Percentiles rank a stretch among this genome's conserved stretches.
phyloP scores from a whole-genome alignment of 2,888 invertebrate genomes.

The Melitaea athalia region DNA sequence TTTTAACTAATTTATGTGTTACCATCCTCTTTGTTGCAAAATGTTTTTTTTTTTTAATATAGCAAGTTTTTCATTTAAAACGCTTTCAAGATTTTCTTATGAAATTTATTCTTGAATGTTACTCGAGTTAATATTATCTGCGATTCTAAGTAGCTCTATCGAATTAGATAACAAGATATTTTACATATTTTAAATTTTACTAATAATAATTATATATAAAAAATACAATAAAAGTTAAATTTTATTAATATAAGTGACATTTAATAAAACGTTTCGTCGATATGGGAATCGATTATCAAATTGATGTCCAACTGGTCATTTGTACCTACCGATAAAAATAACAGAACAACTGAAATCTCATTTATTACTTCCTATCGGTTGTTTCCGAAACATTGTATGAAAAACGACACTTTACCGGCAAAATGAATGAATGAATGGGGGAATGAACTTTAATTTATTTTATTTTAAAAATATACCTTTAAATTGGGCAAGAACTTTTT shows the following conservation, averaged over 20 bases:
- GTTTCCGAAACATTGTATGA: slow-evolving; percentile 53
- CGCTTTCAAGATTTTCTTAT: neutral
- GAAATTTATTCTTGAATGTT: neutral
- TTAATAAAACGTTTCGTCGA: slow-evolving; percentile 31
- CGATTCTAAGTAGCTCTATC: neutral
- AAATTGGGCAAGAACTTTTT: no score
- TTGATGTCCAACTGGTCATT: slow-evolving; percentile 38
- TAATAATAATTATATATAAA: no score
- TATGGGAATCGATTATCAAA: slow-evolving; percentile 21
- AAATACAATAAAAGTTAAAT: neutral
- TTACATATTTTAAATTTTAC: no score
- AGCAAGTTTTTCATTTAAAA: neutral
- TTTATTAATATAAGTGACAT: neutral
- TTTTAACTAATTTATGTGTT: slow-evolving; percentile 33
- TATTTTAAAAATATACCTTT: no score
- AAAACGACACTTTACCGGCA: slow-evolving; percentile 35
- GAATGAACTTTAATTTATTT: neutral
- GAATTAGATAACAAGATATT: neutral
- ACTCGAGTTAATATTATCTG: neutral
- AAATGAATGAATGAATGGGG: neutral
- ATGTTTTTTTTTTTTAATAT: neutral
- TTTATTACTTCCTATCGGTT: slow-evolving; percentile 60
- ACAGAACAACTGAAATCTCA: slow-evolving; percentile 50
- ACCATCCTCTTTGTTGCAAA: slow-evolving; percentile 2
- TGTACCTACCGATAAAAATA: slow-evolving; percentile 36